phyloP scores from a whole-genome alignment of 2,888 invertebrate species.

The Lepeophtheirus nordmannii region DNA sequence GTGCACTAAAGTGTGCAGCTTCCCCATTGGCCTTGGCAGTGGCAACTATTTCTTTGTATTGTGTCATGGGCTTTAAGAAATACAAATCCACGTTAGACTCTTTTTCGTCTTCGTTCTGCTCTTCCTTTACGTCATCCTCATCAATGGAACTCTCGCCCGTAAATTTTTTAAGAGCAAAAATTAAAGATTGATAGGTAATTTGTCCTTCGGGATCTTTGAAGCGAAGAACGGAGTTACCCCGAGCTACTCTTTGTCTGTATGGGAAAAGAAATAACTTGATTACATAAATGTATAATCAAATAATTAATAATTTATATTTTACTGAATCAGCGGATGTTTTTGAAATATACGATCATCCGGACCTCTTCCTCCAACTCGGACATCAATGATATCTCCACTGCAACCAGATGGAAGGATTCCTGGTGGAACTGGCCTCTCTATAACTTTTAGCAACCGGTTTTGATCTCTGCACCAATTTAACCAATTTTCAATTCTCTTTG shows the following conservation, averaged over 20 bases:
- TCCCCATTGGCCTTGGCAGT: slow-evolving; percentile 36
- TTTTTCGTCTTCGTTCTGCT: slow-evolving; percentile 31
- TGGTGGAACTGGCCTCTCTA: background rate
- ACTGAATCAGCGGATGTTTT: slow-evolving; percentile 18
- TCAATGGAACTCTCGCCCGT: slow-evolving; percentile 37
- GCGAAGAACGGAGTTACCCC: slow-evolving; percentile 36
- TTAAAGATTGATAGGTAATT: slow-evolving; percentile 29
- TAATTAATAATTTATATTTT: background rate
- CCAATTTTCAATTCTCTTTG: background rate
- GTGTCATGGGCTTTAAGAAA: slow-evolving; percentile 30
- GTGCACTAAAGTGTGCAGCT: slow-evolving; percentile 36
- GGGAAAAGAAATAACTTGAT: background rate
- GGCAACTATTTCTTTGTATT: slow-evolving; percentile 28
- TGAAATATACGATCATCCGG: slow-evolving; percentile 26
- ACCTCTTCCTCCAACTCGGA: slow-evolving; percentile 23
- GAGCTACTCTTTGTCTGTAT: slow-evolving; percentile 33
- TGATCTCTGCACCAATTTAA: background rate
- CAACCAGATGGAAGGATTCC: background rate
- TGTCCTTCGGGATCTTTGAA: slow-evolving; percentile 28
- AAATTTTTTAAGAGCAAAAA: slow-evolving; percentile 37
- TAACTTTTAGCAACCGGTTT: background rate
- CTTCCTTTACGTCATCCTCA: slow-evolving; percentile 34
- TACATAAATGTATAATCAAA: background rate
- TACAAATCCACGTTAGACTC: slow-evolving; percentile 34
- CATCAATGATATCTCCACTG: slow-evolving; percentile 18